phyloP scores from a whole-genome alignment of 2,888 invertebrate genomes.

The Apoda limacodes region DNA sequence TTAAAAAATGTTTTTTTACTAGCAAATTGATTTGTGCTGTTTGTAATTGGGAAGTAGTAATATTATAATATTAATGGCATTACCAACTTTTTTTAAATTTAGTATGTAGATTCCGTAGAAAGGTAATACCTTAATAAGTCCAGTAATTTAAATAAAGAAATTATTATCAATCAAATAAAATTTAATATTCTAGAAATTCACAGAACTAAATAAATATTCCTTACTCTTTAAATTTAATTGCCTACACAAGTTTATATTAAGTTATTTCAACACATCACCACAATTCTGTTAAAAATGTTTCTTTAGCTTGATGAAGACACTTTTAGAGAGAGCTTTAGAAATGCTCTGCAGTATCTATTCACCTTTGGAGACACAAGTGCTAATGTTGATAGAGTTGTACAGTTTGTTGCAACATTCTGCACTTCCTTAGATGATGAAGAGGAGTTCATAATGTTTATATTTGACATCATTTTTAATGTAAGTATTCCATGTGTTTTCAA shows the following conservation, averaged over 20 bases:
- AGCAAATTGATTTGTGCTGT: too few relatives aligned
- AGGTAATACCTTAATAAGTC: too few relatives aligned
- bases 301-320: conserved; percentile 55
- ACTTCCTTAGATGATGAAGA: conserved; percentile 70
- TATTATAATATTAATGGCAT: too few relatives aligned
- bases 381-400: conserved; percentile 74
- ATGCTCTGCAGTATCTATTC: conserved; percentile 73
- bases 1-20: too few relatives aligned
- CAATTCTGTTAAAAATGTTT: too few relatives aligned
- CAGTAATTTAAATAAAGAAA: too few relatives aligned
- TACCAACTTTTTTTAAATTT: too few relatives aligned
- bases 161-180: too few relatives aligned
- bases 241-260: neutral
- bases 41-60: too few relatives aligned
- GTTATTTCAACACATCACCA: conserved; percentile 5
- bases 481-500: conserved; percentile 23
- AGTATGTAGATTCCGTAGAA: too few relatives aligned
- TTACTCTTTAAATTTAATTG: neutral
- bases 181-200: too few relatives aligned
- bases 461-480: conserved; percentile 73
- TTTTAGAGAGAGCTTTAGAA: conserved; percentile 74
- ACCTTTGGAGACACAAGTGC: conserved; percentile 76
- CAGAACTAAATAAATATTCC: too few relatives aligned
- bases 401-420: conserved; percentile 79
- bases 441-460: conserved; percentile 69